Evolutionary conservation across 2,113 vertebrate species (phyloP), one percentile per base, ranked within the genome.

Genomic region (Plecturocebus donacophilus): DNA sequence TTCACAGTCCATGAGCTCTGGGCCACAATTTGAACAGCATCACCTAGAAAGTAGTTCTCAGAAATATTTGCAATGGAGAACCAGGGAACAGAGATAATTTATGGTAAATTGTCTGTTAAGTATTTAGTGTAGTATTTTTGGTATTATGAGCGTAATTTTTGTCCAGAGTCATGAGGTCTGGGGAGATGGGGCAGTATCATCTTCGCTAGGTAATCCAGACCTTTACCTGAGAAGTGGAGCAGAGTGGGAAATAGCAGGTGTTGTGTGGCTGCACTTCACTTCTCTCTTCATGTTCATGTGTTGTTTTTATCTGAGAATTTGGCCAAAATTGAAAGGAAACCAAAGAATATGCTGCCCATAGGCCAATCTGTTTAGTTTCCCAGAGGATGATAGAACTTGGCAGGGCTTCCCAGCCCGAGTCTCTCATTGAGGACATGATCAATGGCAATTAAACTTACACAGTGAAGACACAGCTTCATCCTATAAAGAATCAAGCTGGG

Each of bases 201-300:
- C 30, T 10, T 17, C 81, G 10, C n/a, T 30, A 30, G 12, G 19
- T 27, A 13, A 42, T 13, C 30, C 1, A 19, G 45, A 4, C 3
- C 13, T 95, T 85, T 90, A 49, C 35, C 14, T 19, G 11, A 58
- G 38, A 47, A 64, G 16, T 42, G 49, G 32, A 23, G 8, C 25
- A 54, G 4, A 20, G 30, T 1, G 13, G n/a, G 17, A 47, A 75
- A 54, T 6, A 23, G 32, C 16, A 38, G 20, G 0, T 10, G 27
- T 58, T 12, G 0, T 7, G 5, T 38, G 27, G 9, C 30, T 3
- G 1, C 10, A 5, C 30, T 47, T 80, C 2, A 0, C 16, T 82
- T 30, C 11, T 68, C n/a, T 38, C 4, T 11, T 6, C 6, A 2
- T 80, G 71, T 45, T 8, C 2, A 2, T 23, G 32, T n/a, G 4